Conservation (phyloP, 2,888 invertebrate species). For the Phaedon cochleariae region DNA sequence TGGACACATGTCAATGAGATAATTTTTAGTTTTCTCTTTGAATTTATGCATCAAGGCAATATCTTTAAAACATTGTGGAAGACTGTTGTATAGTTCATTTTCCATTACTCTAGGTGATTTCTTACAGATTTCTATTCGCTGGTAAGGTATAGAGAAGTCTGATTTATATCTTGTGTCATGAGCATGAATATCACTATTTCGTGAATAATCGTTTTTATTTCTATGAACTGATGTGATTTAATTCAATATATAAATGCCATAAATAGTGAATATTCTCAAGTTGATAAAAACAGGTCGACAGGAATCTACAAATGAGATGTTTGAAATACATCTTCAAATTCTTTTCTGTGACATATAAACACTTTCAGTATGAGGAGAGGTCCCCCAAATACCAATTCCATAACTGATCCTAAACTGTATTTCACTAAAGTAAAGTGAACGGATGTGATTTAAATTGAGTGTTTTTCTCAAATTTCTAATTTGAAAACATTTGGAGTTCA, state of each 20-base stretch:
- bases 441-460: constrained; percentile 6
- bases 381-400: constrained; percentile 7
- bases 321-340: background rate
- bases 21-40: background rate
- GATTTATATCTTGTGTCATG: constrained; percentile 5
- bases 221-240: constrained; percentile 1
- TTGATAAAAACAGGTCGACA: constrained; percentile 3
- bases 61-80: background rate
- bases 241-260: constrained; percentile 4
- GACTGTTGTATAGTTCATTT: background rate
- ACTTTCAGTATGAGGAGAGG: background rate
- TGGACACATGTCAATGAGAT: background rate
- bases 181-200: constrained; percentile 5
- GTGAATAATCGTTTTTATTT: background rate
- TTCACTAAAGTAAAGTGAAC: constrained; percentile 1
- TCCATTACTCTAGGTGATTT: background rate
- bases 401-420: constrained; percentile 9
- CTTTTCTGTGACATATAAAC: background rate
- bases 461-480: constrained; percentile 12
- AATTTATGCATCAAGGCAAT: background rate
- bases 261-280: constrained; percentile 8
- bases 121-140: constrained; percentile 10
- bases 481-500: constrained; percentile 9
- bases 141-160: constrained; percentile 1
- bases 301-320: constrained; percentile 1